Percentiles rank a stretch among this genome's conserved stretches.
These are phyloP conservation scores for Orchestes rusci DNA, from an alignment of 2,888 invertebrate species.

Conservation along the genomic window DNA sequence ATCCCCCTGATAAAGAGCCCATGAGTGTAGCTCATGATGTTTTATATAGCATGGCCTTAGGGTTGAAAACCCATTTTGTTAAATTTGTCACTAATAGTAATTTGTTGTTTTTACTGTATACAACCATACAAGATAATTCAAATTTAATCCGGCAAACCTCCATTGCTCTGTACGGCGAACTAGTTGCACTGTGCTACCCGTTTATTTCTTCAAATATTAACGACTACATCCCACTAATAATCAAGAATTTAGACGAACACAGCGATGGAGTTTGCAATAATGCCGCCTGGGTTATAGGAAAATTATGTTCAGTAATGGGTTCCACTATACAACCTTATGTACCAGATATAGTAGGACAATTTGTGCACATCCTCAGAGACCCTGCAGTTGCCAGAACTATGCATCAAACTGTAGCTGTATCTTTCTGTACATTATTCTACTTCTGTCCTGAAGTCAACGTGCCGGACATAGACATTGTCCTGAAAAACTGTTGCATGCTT, in stretches of 20 bases:
- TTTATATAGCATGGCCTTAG: conserved; percentile 64
- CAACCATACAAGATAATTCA: conserved; percentile 67
- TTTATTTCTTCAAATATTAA: conserved; percentile 90
- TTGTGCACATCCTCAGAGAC: conserved; percentile 89
- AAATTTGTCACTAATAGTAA: conserved; percentile 59
- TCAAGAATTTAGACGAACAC: conserved; percentile 93
- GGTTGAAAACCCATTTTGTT: conserved; percentile 60
- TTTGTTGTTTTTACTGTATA: conserved; percentile 59
- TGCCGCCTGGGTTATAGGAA: conserved; percentile 99
- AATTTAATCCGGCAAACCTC: conserved; percentile 68
- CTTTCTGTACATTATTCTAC: conserved; percentile 99
- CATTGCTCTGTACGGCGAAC: conserved; percentile 68
- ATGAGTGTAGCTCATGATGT: conserved; percentile 71
- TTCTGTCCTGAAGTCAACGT: conserved; percentile 87
- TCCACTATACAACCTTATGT: conserved; percentile 87
- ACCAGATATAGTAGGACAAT: conserved; percentile 76
- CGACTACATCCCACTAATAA: conserved; percentile 91
- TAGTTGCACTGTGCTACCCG: conserved; percentile 72
- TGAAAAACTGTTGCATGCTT: conserved; percentile 97
- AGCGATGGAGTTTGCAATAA: conserved; percentile 98
- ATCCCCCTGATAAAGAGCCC: conserved; percentile 62
- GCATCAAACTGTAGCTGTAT: conserved; percentile 98
- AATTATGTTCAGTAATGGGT: conserved; percentile 93
- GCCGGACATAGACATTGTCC: conserved; percentile 95
- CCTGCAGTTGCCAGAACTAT: conserved; percentile 94